Conservation (phyloP, 2,113 vertebrate genomes). For the Zingel zingel region DNA sequence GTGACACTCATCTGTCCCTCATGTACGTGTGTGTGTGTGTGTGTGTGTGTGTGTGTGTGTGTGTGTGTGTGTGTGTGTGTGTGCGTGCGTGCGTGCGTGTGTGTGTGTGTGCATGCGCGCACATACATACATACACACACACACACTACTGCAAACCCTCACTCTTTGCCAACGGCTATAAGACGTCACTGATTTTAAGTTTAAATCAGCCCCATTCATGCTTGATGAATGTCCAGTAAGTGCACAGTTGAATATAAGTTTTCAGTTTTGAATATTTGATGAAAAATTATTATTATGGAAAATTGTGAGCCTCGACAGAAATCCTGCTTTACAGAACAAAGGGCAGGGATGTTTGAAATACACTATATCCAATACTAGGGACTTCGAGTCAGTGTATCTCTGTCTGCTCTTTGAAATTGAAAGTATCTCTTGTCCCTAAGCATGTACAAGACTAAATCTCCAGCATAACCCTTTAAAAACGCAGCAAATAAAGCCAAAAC, state of each 20-base stretch:
- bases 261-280: background rate
- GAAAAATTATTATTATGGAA: background rate
- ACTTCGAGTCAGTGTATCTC: background rate
- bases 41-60: too few relatives aligned
- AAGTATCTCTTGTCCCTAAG: background rate
- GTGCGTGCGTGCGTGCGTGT: background rate
- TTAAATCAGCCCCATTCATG: too few relatives aligned
- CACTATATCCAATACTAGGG: too few relatives aligned
- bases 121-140: too few relatives aligned
- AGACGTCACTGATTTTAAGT: background rate
- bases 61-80: too few relatives aligned
- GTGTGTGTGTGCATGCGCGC: too few relatives aligned
- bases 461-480: background rate
- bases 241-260: background rate
- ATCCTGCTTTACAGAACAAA: background rate
- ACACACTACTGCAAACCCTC: background rate
- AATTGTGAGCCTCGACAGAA: background rate
- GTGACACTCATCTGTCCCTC: slow-evolving; percentile 45
- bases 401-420: background rate
- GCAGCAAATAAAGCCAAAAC: background rate
- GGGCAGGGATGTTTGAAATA: background rate
- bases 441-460: too few relatives aligned
- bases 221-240: background rate
- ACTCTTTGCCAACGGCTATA: background rate
- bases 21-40: background rate